Base-by-base conservation (phyloP, 2,888 invertebrate genomes). In the Chrysina gloriosa region DNA sequence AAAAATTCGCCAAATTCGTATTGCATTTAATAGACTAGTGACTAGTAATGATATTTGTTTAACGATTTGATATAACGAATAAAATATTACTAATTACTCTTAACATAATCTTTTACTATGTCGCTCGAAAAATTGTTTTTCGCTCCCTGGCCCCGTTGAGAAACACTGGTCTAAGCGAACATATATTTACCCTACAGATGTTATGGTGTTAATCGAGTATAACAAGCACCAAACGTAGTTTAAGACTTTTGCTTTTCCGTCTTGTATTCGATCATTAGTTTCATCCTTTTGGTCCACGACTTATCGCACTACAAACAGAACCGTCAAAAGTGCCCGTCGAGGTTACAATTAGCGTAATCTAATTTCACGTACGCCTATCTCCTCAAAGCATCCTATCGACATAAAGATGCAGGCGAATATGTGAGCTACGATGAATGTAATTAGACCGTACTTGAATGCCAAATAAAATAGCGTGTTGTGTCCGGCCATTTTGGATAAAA, bases 381-480 rank as follows among this genome's bases (percentile, higher is more conserved):
- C 11, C n/a, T 67, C 71, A 16, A 42, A 66, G 19, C 72, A 71
- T 2, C 58, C 58, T 21, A 72, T n/a, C 2, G 34, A 58, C 39
- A 56, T 65, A 31, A 70, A 66, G 21, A 73, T 63, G 19, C 71
- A 73, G 0, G 71, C 58, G 52, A 66, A 70, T 21, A 67, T 58
- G 50, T 73, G 72, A 3, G 63, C n/a, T 9, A 71, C n/a, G 5
- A 71, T 7, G 39, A 71, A 64, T 21, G 68, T 50, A n/a, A 71
- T 31, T 16, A 71, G 27, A 11, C 64, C 67, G 64, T 73, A 66
- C 45, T 69, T 71, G 6, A 67, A 48, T 1, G 69, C 23, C 34
- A 69, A 54, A 11, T 48, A 58, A 4, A 19, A 31, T 6, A 68
- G 23, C n/a, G 68, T 71, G 9, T 69, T 67, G 16, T 63, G 52